Evolutionary conservation across 1,140 invertebrate genomes (phyloP), one percentile per base, ranked within the genome.

Genomic region (Saxidomus purpurata): DNA sequence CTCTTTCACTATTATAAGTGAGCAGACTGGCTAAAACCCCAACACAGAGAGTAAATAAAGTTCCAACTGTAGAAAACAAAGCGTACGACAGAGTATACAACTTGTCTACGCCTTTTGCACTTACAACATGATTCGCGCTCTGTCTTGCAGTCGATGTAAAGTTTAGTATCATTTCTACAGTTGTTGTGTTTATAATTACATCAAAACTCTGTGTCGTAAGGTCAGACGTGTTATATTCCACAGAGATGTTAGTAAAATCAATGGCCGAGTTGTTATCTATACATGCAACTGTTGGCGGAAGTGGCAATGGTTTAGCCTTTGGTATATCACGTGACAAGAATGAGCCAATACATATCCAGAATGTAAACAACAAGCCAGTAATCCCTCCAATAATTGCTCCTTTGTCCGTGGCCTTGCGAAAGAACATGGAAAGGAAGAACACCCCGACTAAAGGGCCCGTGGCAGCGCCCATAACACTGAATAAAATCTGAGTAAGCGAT

Each of bases 381-480:
- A 87, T 40, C 17, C 84, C 84, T 19, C 84, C 84, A 28, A 77
- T 59, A 25, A 87, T 43, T 38, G 52, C 71, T 4, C 84, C 84
- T 76, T 77, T 87, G 34, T 59, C 49, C 36, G 84, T 87, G 0
- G 84, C 67, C 71, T 43, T 87, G 0, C 40, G 22, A 38, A 55
- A 87, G 52, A 87, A 87, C 71, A 87, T 87, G 19, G 84, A 87
- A 43, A 87, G 67, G 49, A 87, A 87, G 49, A 87, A 87, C 0
- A 87, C 77, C 13, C 84, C 84, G 0, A 87, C 84, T 25, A 43
- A 52, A 31, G 84, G 84, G 13, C 84, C 84, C 11, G 84, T 87
- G 6, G 84, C 84, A 3, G 84, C 84, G 6, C 84, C 84, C 67
- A 76, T 87, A 17, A 87, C 52, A 47, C 84, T 74, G 52, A 87